Evolutionary conservation across 2,888 invertebrate species (phyloP), one percentile per base, ranked within the genome.

Genomic region (Ormyrus labotus): DNA sequence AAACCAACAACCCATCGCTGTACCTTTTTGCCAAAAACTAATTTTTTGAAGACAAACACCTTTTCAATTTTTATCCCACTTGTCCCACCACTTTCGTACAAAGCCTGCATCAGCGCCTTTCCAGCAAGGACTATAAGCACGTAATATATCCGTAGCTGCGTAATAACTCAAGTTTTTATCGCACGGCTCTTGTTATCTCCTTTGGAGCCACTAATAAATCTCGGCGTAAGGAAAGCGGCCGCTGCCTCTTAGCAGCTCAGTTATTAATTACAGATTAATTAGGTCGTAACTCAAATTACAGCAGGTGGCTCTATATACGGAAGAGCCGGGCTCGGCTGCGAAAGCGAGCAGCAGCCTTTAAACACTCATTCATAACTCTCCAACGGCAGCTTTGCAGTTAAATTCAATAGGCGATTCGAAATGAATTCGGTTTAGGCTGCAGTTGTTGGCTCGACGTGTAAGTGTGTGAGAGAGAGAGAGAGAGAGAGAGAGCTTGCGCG

Each of bases 251-350:
- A 34, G 34, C 34, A 3, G 13, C 34, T 45, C 64, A 60, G 55
- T 68, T 72, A 78, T 78, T 67, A 78, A 78, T 78, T 73, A 72
- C 61, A 34, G 48, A 78, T 78, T 78, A 78, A 78, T 78, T 78
- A 72, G 60, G 19, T 60, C 65, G 65, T 60, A 48, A 67, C 53
- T 57, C 58, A 34, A 72, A 64, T 65, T 71, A 61, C 61, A 34
- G 11, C 6, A 6, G 34, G 50, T 19, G 10, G 8, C 19, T 11
- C 45, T 69, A 47, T 7, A 34, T 34, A 34, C 34, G 10, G 47
- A 63, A 63, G 45, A 6, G 10, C 47, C 13, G 13, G 9, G 11
- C 6, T 5, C 53, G 45, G n/a, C 7, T 0, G 34, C 2, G 51
- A 50, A 5, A 13, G 47, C 9, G 65, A 10, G 65, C 19, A 45